Conservation (phyloP, 2,113 vertebrate genomes). For the Lanius ludovicianus region DNA sequence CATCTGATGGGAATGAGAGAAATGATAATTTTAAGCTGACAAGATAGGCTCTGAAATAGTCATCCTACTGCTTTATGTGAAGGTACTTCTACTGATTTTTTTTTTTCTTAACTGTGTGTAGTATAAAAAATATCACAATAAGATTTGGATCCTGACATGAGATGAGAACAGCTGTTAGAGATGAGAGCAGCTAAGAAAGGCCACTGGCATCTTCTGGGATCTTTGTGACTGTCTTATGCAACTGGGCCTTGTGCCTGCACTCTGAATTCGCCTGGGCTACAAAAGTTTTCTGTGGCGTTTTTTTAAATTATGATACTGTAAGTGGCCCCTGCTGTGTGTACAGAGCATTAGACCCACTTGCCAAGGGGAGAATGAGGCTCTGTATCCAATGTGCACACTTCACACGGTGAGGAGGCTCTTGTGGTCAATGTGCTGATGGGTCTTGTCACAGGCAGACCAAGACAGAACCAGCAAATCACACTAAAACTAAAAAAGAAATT, state of each 20-base stretch:
- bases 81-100: background rate
- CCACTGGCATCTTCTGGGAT: background rate
- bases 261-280: background rate
- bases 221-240: background rate
- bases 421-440: rapidly evolving
- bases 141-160: background rate
- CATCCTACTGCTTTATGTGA: background rate
- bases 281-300: background rate
- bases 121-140: background rate
- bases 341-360: background rate
- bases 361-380: background rate
- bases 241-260: rapidly evolving
- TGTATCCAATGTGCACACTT: rapidly evolving
- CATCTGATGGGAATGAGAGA: background rate
- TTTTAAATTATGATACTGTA: background rate
- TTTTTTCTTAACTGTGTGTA: background rate
- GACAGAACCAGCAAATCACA: background rate
- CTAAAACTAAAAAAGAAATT: background rate
- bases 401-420: rapidly evolving
- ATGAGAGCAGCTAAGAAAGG: background rate
- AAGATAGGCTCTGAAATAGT: background rate
- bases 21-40: background rate
- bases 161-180: background rate
- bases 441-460: background rate
- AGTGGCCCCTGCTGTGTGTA: background rate